Percentiles rank a stretch among this genome's conserved stretches.
Conservation (phyloP, 2,113 vertebrate species). For the Mugil cephalus region DNA sequence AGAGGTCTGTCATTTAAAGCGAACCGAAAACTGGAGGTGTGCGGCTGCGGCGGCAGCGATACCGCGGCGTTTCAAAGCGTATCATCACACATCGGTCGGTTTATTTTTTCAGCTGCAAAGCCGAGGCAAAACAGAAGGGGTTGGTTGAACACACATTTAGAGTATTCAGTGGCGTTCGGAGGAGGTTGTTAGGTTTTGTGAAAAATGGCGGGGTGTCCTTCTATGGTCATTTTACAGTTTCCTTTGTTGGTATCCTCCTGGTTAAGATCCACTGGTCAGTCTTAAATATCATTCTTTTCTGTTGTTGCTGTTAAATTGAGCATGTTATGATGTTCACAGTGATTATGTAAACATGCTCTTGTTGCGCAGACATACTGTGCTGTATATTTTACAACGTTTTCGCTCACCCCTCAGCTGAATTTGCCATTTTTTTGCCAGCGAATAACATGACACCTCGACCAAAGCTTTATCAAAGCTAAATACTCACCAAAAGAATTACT, state of each 20-base stretch:
- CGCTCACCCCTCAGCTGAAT: not conserved
- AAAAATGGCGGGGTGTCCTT: conserved; percentile 20
- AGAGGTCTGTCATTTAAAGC: conserved; percentile 72
- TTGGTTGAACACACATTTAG: conserved; percentile 17
- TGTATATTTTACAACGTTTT: not conserved
- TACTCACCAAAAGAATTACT: not conserved
- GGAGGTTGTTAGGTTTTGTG: conserved; percentile 6
- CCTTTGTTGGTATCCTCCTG: not conserved
- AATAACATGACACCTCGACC: not conserved
- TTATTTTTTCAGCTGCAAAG: conserved; percentile 51
- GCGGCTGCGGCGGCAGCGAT: conserved; percentile 23
- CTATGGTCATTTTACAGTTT: conserved; percentile 6
- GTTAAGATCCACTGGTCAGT: not conserved
- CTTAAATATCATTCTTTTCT: not conserved
- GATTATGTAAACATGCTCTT: not conserved
- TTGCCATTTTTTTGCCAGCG: conserved; percentile 2
- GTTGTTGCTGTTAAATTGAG: not conserved
- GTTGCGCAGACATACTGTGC: not conserved
- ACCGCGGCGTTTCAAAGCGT: conserved; percentile 21
- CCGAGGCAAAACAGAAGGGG: conserved; percentile 11
- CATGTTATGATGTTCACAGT: not conserved
- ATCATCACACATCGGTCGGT: conserved; percentile 27
- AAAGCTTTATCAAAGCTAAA: not conserved
- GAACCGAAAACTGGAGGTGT: conserved; percentile 29
- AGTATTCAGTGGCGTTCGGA: conserved; percentile 31